phyloP scores from a whole-genome alignment of 2,113 vertebrate species.

The Sapajus apella region DNA sequence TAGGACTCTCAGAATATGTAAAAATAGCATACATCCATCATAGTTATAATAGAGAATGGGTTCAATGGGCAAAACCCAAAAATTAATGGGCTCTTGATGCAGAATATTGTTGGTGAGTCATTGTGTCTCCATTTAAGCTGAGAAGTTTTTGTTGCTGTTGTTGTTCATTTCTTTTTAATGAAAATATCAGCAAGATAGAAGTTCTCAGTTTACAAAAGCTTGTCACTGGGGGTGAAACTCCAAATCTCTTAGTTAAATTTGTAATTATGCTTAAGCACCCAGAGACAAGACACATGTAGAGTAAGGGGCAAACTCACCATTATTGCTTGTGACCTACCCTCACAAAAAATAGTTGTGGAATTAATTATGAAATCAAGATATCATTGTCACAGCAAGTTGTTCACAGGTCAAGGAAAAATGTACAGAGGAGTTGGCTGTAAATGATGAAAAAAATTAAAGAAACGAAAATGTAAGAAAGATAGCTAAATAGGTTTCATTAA shows the following conservation, averaged over 20 bases:
- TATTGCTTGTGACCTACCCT: background rate
- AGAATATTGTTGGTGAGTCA: background rate
- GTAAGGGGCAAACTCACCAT: slow-evolving; percentile 10
- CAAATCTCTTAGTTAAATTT: slow-evolving; percentile 11
- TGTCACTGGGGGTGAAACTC: slow-evolving; percentile 4
- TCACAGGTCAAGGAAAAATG: background rate
- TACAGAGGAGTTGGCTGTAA: background rate
- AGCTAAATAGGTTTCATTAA: background rate
- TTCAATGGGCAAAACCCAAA: background rate
- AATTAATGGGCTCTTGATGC: background rate
- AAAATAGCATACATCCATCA: background rate
- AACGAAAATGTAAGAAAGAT: background rate
- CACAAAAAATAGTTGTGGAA: background rate
- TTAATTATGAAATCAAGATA: slow-evolving; percentile 45
- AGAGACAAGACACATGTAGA: slow-evolving; percentile 13
- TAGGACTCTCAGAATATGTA: background rate
- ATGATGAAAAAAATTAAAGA: background rate
- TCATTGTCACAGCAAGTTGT: background rate
- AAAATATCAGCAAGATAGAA: slow-evolving; percentile 40
- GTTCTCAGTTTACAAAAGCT: background rate
- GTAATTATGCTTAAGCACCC: background rate
- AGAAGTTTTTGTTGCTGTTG: background rate
- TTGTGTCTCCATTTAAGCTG: background rate
- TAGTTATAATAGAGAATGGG: background rate
- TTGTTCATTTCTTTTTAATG: background rate